phyloP scores from a whole-genome alignment of 2,797 vertebrate genomes.

The Trematomus bernacchii region DNA sequence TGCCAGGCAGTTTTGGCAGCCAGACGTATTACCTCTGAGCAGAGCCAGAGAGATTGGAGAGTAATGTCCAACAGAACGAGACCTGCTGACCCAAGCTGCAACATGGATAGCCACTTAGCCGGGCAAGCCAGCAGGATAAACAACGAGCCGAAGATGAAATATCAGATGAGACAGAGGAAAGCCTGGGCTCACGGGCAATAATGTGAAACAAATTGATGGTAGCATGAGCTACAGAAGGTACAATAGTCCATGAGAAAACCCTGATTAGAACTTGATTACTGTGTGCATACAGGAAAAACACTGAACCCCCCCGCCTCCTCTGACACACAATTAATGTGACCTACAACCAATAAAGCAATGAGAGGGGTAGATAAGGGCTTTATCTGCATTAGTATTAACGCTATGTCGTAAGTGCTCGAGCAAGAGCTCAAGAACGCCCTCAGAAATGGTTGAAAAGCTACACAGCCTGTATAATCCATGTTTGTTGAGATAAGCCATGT shows the following conservation, averaged over 20 bases:
- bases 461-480: conserved; percentile 81
- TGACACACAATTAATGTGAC: conserved; percentile 50
- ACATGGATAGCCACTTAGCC: conserved; percentile 74
- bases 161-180: conserved; percentile 56
- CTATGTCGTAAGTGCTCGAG: conserved; percentile 63
- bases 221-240: conserved; percentile 47
- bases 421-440: conserved; percentile 65
- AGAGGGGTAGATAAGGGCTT: conserved; percentile 58
- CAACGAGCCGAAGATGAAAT: conserved; percentile 63
- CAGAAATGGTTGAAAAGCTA: conserved; percentile 77
- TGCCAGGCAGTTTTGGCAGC: conserved; percentile 82
- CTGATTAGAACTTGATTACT: conserved; percentile 50
- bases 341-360: conserved; percentile 55
- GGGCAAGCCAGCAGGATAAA: conserved; percentile 60
- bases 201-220: conserved; percentile 51
- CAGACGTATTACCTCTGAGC: conserved; percentile 82
- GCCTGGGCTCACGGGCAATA: conserved; percentile 57
- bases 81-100: conserved; percentile 75
- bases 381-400: conserved; percentile 68
- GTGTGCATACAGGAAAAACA: conserved; percentile 31
- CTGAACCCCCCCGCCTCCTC: conserved; percentile 44
- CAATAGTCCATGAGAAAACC: conserved; percentile 58
- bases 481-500: conserved; percentile 86
- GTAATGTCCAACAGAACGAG: conserved; percentile 78
- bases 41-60: conserved; percentile 78